Percentiles rank a stretch among this genome's conserved stretches.
phyloP scores from a whole-genome alignment of 2,113 vertebrate species.

The Propithecus coquereli region DNA sequence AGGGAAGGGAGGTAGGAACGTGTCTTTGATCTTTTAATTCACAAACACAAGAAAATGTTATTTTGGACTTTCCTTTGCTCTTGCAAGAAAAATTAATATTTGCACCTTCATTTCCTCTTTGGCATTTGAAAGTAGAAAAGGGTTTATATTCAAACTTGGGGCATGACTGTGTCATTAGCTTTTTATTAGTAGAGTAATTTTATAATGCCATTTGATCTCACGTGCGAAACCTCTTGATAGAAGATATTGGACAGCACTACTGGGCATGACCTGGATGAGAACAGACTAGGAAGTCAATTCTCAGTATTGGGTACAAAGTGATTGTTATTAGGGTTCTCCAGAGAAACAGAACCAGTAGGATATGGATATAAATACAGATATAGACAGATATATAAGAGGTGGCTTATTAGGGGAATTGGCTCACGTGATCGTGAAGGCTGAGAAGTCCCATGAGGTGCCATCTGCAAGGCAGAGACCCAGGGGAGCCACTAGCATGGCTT shows the following conservation, averaged over 20 bases:
- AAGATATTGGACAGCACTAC: background rate
- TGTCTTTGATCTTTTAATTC: too few species aligned
- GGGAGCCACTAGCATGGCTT: too few species aligned
- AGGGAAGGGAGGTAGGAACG: too few species aligned
- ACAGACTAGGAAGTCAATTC: background rate
- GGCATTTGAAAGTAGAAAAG: background rate
- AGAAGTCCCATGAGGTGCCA: too few species aligned
- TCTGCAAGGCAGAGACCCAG: too few species aligned
- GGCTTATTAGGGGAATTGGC: too few species aligned
- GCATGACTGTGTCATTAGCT: background rate
- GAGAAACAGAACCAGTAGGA: background rate
- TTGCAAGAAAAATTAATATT: background rate
- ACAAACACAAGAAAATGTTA: background rate
- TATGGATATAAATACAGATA: background rate
- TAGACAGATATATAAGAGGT: background rate
- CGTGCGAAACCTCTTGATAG: background rate
- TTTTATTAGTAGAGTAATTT: background rate
- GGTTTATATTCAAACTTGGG: background rate
- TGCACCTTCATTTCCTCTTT: background rate
- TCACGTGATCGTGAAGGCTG: too few species aligned
- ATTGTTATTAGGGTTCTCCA: background rate
- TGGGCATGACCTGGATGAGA: background rate
- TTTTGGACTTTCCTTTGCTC: background rate
- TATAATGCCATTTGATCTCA: background rate
- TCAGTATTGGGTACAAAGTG: background rate